Base-by-base conservation (phyloP, 1,140 invertebrate species). In the Sinella curviseta region DNA sequence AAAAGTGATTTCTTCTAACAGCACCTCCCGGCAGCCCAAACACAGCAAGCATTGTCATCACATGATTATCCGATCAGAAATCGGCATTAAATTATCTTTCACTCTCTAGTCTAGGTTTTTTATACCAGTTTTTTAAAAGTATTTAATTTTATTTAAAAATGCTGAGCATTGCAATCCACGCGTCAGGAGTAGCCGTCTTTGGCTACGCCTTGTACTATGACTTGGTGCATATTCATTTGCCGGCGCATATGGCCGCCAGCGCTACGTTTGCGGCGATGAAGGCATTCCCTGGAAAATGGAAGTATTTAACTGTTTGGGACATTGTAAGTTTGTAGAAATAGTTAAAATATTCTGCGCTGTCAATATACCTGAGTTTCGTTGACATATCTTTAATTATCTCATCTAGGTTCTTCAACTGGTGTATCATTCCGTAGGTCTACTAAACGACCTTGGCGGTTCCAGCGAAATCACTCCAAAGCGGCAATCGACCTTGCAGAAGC, bases 241-340 rank as follows among this genome's bases (percentile, higher is more conserved):
- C 82, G 8, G 33, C 54, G 0, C 20, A 67, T 17, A 31, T 81
- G 34, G 67, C 39, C 55, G 28, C 30, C 24, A 80, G 60, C 70
- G 70, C 39, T 31, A n/a, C 39, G 20, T 77, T 83, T 36, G 28
- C n/a, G 28, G 60, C 80, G 0, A 77, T 80, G 78, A 55, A 74
- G 20, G 65, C 76, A 17, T 90, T 87, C 86, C 93, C 91, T 77
- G 93, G 93, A 82, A 95, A 95, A 88, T 92, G 95, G 79, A 95
- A 95, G 88, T 97, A 92, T 87, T 89, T 96, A 77, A 96, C 95
- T 30, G 94, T 93, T 85, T 91, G 93, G 89, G 89, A 94, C 55
- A 67, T 80, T 33, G 74, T 77, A 70, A 80, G 77, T 24, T 20
- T 70, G 80, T 80, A 28, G 26, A 48, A 48, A 12, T 79, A 36